Percentiles rank a stretch among this genome's conserved stretches.
phyloP scores from a whole-genome alignment of 2,113 vertebrate species.

The Xenopus borealis region DNA sequence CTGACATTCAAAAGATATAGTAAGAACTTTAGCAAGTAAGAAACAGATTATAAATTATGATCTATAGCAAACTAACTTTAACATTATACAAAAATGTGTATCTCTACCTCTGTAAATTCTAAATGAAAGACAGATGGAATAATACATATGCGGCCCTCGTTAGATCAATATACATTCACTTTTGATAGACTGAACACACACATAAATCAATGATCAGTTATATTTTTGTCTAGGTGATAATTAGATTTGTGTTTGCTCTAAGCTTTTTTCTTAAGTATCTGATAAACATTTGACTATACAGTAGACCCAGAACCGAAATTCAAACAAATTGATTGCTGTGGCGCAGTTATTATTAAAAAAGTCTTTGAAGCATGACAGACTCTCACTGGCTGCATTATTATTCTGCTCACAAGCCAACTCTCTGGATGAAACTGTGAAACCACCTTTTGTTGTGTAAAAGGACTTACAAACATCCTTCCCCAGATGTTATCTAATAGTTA shows the following conservation, averaged over 20 bases:
- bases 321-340: constrained; percentile 36
- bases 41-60: no score
- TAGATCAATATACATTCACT: neutral
- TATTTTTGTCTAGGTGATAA: neutral
- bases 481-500: constrained; percentile 60
- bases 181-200: neutral
- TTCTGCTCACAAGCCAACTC: constrained; percentile 52
- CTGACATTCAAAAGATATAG: no score
- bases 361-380: constrained; percentile 38
- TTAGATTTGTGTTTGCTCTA: constrained; percentile 15
- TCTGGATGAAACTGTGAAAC: constrained; percentile 50
- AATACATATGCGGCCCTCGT: neutral
- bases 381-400: constrained; percentile 39
- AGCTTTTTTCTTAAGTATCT: constrained; percentile 9
- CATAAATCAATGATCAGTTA: neutral
- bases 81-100: no score
- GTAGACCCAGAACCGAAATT: constrained; percentile 21
- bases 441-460: constrained; percentile 56
- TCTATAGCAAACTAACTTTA: no score
- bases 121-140: no score
- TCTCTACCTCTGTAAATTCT: no score
- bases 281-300: constrained; percentile 28
- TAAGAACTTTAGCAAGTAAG: no score
- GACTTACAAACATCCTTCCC: constrained; percentile 55
- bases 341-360: constrained; percentile 43